Evolutionary conservation across 2,113 vertebrate genomes (phyloP), one percentile per base, ranked within the genome.

Genomic region (Camelus dromedarius): DNA sequence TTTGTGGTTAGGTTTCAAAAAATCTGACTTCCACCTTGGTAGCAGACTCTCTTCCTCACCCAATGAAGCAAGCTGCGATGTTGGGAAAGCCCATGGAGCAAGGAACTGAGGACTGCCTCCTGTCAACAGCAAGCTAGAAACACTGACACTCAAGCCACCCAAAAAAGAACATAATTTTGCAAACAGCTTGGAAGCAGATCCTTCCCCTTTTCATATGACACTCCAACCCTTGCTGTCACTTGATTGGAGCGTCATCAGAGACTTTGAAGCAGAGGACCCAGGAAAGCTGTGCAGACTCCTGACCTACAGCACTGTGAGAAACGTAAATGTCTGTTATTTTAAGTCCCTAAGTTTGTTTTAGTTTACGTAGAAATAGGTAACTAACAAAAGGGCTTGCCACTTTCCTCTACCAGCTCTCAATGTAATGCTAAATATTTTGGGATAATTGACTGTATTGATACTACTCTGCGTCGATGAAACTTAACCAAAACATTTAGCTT

Each of bases 401-500:
- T 89, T 62, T 54, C 30, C n/a, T 91, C 46, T 50, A 16, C 15
- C 9, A 87, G 32, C 8, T 72, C 91, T 83, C 69, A 28, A 64
- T 42, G 86, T 46, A 86, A 48, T 56, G 35, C 67, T 90, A 76
- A 72, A 60, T 73, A 10, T 54, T 70, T 32, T 70, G 32, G 2
- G 88, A 73, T 89, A 80, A 38, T 30, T 80, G 54, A 24, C 32
- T 77, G 10, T 26, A 56, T 67, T 83, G 32, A 52, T 81, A 38
- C 16, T 73, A 87, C 11, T 50, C 62, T 50, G 20, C 30, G 20
- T 72, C 76, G 52, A 10, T 88, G 48, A 96, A 84, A 52, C 22
- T 58, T 82, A 91, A 69, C 46, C n/a, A 91, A 94, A 93, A 60
- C 14, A 30, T 52, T 89, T 84, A 80, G 22, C 48, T 84, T 42